Evolutionary conservation across 2,113 vertebrate genomes (phyloP).

Genomic region (Sebastes schlegelii): DNA sequence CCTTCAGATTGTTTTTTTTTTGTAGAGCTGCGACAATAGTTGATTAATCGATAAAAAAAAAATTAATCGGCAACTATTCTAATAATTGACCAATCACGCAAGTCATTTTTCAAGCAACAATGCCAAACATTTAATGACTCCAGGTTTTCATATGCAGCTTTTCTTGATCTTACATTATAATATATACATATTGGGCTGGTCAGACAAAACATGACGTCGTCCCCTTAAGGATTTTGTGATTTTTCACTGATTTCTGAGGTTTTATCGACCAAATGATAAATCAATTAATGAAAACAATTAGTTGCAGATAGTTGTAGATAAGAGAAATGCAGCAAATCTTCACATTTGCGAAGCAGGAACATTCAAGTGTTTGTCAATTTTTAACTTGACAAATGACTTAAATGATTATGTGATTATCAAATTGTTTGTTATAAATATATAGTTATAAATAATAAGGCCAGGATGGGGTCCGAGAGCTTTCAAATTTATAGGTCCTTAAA

Average conservation of each 20-base stretch:
- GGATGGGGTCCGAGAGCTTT: no score
- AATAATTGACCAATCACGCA: no score
- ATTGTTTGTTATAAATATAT: no score
- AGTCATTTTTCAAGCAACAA: no score
- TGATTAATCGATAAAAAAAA: accelerated
- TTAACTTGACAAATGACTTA: background rate
- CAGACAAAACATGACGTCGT: background rate
- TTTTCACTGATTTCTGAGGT: no score
- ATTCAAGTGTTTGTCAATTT: background rate
- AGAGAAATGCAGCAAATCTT: background rate
- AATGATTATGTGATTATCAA: no score
- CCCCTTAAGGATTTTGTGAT: no score
- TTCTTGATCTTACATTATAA: background rate
- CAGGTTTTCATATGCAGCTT: background rate
- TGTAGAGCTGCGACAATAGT: background rate
- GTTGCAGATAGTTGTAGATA: background rate
- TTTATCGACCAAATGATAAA: no score
- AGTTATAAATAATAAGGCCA: no score
- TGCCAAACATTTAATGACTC: background rate
- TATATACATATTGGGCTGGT: no score
- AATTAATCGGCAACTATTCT: background rate
- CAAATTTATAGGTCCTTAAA: no score
- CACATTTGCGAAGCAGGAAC: background rate
- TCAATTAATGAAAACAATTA: background rate
- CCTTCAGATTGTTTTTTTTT: no score